These are phyloP conservation scores for Mesorhabditis sp. DNA, from an alignment of 2,888 invertebrate genomes.

Conservation along the genomic window DNA sequence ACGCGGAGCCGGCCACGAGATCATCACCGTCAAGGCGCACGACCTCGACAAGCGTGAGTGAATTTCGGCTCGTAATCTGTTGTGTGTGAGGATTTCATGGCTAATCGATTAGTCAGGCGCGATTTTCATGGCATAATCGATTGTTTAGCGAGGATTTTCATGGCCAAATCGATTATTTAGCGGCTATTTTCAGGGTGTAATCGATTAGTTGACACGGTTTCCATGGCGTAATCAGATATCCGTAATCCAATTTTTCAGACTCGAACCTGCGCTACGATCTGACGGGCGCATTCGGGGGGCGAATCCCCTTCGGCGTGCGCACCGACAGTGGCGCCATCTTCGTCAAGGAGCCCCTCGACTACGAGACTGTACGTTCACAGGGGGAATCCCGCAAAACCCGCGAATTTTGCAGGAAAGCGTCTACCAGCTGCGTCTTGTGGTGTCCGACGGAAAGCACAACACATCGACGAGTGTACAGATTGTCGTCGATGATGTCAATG, in stretches of 20 bases:
- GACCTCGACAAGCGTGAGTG: conserved; percentile 50
- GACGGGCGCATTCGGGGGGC: conserved; percentile 28
- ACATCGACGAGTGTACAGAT: conserved; percentile 77
- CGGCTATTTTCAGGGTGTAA: too few relatives aligned
- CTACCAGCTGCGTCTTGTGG: conserved; percentile 80
- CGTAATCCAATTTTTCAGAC: conserved; percentile 29
- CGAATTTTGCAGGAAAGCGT: conserved; percentile 9
- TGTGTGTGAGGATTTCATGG: too few relatives aligned
- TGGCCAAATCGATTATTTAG: too few relatives aligned
- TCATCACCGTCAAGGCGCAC: conserved; percentile 48
- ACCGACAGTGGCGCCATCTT: conserved; percentile 52
- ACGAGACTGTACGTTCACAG: conserved; percentile 23
- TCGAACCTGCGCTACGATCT: conserved; percentile 52
- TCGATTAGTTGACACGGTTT: too few relatives aligned
- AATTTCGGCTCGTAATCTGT: background rate
- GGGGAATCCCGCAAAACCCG: too few relatives aligned
- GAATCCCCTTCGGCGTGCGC: conserved; percentile 52
- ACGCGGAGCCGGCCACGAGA: conserved; percentile 26
- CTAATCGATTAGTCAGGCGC: too few relatives aligned
- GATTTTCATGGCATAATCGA: too few relatives aligned
- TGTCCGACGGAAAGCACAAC: conserved; percentile 69
- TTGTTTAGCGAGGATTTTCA: too few relatives aligned
- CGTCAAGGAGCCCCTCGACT: conserved; percentile 55
- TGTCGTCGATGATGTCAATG: conserved; percentile 59
- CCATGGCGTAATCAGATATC: too few relatives aligned